Conservation (phyloP, 2,113 vertebrate genomes). For the Pygoscelis adeliae region DNA sequence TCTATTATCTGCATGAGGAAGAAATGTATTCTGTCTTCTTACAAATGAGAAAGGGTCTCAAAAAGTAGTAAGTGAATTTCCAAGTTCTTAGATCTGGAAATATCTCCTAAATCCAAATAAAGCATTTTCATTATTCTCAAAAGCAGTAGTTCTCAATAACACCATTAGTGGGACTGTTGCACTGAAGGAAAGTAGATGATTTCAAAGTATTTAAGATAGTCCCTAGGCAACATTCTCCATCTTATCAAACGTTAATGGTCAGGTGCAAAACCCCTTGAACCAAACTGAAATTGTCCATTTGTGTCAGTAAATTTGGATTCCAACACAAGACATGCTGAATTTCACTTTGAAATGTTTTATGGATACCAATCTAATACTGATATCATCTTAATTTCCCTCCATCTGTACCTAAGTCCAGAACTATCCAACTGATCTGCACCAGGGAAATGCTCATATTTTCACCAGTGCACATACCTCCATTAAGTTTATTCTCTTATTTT, state of each 20-base stretch:
- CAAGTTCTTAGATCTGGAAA: not conserved
- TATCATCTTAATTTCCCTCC: not conserved
- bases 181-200: not conserved
- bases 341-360: not conserved
- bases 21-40: not conserved
- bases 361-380: not conserved
- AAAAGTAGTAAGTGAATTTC: not conserved
- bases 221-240: not conserved
- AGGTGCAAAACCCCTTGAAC: not conserved
- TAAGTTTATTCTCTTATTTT: not conserved
- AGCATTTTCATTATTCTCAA: not conserved
- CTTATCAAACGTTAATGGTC: not conserved
- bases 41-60: not conserved
- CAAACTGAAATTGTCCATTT: not conserved
- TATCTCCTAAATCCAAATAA: not conserved
- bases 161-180: not conserved
- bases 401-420: not conserved
- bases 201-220: not conserved
- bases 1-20: not conserved
- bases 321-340: not conserved
- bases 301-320: not conserved
- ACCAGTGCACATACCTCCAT: not conserved
- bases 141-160: not conserved
- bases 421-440: not conserved
- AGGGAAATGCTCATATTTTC: not conserved